phyloP scores from a whole-genome alignment of 2,113 vertebrate species.

The Brevimyrus niger region DNA sequence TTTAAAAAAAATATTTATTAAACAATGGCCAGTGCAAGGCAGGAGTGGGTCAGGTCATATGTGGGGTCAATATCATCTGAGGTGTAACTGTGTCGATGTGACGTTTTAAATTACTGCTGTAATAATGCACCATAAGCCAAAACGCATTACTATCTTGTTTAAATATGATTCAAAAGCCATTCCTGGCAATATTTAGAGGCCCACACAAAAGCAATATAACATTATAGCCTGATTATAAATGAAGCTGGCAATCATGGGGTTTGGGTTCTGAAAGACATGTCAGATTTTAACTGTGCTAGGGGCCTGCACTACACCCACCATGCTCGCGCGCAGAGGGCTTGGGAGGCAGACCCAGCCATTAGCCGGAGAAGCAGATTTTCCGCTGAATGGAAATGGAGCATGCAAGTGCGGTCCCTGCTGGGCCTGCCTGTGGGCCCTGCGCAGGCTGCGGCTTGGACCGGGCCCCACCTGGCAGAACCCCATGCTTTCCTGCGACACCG shows the following conservation, averaged over 20 bases:
- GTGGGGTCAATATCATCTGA: background rate
- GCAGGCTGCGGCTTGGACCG: background rate
- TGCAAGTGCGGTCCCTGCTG: background rate
- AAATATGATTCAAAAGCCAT: background rate
- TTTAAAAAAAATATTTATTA: background rate
- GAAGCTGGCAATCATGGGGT: background rate
- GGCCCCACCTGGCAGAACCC: background rate
- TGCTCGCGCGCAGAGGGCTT: background rate
- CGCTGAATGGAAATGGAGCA: background rate
- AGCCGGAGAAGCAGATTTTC: background rate
- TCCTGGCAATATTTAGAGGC: background rate
- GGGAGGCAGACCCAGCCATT: background rate
- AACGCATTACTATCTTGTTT: background rate
- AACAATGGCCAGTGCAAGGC: background rate
- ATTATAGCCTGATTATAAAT: background rate
- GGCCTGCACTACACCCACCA: background rate
- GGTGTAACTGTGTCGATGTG: background rate
- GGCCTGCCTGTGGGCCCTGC: background rate
- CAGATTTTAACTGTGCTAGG: background rate
- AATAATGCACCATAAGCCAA: background rate
- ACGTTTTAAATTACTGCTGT: background rate
- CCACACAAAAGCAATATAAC: background rate
- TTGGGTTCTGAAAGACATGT: background rate
- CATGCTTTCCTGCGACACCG: background rate
- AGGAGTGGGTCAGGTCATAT: background rate